Base-by-base conservation (phyloP, 1,140 invertebrate genomes). In the Ostrea edulis region DNA sequence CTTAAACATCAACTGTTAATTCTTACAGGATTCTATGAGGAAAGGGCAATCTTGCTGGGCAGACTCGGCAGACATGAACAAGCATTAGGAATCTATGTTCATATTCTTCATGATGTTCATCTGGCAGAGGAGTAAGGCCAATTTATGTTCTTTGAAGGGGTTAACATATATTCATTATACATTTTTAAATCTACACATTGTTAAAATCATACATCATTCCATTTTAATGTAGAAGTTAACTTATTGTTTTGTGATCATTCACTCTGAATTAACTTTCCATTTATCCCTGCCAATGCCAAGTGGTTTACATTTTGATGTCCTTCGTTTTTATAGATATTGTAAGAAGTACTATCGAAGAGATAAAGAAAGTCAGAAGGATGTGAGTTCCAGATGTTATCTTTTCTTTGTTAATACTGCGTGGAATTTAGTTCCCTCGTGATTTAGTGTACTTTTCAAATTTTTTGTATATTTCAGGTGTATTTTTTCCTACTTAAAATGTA, bases 1-100 rank as follows among this genome's bases (percentile, higher is more conserved):
- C n/a, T n/a, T n/a, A n/a, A n/a, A n/a, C n/a, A n/a, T n/a, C n/a
- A n/a, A n/a, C n/a, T 44, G 35, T 44, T 44, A 1, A 44, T 44
- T 44, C 35, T 44, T 44, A n/a, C 87, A 96, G 96, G 94, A 90
- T 96, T 99, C 88, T 97, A 98, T 94, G 98, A 99, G 95, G 99
- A 99, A 95, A 96, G 98, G 87, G 98, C 99, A 0, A 96, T 99
- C 52, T 97, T 99, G 87, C 95, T 99, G 22, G 98, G 98, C 5
- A 97, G 97, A 91, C 95, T 99, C 2, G 98, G 97, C 9, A 95
- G 97, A 71, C 97, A 98, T 95, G 97, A 99, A 93, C 97, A 99
- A 94, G 98, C 98, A 3, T 95, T 99, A 68, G 97, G 97, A 0
- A 98, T 99, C 93, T 99, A 99, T 94, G 96, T 98, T 91, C 97